Base-by-base conservation (phyloP, 2,888 invertebrate genomes). In the Oscheius sp. region DNA sequence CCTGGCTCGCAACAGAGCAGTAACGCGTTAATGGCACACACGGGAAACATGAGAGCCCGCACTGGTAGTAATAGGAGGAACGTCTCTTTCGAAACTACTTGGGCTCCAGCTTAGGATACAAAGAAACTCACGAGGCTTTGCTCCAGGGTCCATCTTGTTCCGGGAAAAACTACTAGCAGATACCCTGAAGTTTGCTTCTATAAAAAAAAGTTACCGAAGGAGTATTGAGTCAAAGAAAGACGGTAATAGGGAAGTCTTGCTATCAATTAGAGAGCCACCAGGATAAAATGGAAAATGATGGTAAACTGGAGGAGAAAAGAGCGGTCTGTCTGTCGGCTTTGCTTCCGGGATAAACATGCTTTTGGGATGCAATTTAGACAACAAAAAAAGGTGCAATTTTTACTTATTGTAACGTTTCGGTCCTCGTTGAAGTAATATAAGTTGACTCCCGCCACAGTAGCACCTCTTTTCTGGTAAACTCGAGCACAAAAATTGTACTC, bases 21-120 rank as follows among this genome's bases (percentile, higher is more conserved):
- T 21, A 48, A 63, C 21, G 63, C 63, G 63, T 63, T 29, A 63
- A 63, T 63, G 63, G 63, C 47, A 63, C 63, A 63, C 48, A 63
- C 21, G 21, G 47, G n/a, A 63, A 63, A n/a, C 63, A 48, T 47
- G 48, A 48, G 48, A 5, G 60, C n/a, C 37, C 42, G 60, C 60
- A 42, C 42, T 42, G 42, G 42, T 42, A 42, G 37, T 35, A 60
- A 35, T 35, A 60, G n/a, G 60, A 3, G 5, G 59, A 13, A 50
- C 50, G 9, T 11, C 9, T 11, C 9, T 11, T 50, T 50, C 13
- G 10, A 11, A 50, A 50, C 13, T 50, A 11, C 13, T 50, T 9
- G 13, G 10, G 13, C 50, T 21, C 21, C 21, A 21, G 21, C 21
- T 21, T 21, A 21, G 21, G 21, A 21, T 21, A 21, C 21, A 21